Base-by-base conservation (phyloP, 2,113 vertebrate species). In the Noctilio leporinus region DNA sequence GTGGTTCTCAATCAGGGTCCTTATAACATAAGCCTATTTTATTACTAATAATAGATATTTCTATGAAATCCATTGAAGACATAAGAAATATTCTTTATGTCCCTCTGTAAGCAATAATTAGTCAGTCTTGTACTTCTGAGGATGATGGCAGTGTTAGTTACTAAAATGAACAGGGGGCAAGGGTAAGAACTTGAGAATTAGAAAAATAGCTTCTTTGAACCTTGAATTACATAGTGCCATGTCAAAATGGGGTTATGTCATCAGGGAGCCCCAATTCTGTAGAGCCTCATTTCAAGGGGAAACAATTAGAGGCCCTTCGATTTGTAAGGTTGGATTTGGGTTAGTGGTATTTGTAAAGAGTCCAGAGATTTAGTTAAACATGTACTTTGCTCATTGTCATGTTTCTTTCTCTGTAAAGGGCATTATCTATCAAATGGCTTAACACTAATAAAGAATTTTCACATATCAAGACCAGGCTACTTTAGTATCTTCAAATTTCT, bases 401-500 rank as follows among this genome's bases (percentile, higher is more conserved):
- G 86, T 24, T 64, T 70, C 65, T 77, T 87, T 70, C 35, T 94
- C 47, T 89, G 22, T 35, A 91, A 92, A 89, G 35, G 10, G 7
- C 4, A 38, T 72, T 89, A 73, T 55, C 26, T 91, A 59, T 19
- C 12, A 70, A 93, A 92, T 85, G 28, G 33, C 43, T 87, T 90
- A 87, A 73, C 11, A 45, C 7, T 82, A 84, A 78, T 89, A 70
- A 90, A 85, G 67, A 91, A 83, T n/a, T 49, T 94, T 90, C n/a
- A 65, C 33, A 67, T 4, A 78, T 93, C 33, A 64, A 77, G 22
- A 72, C 8, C 8, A 78, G 28, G 15, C 6, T 64, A 78, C 73
- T 88, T 94, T 17, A 87, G 35, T 90, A 89, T 84, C 30, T 89
- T 96, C 81, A 92, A 57, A 85, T 69, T 95, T 96, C 67, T 95